phyloP scores from a whole-genome alignment of 2,113 vertebrate genomes.

The Ptilonorhynchus violaceus region DNA sequence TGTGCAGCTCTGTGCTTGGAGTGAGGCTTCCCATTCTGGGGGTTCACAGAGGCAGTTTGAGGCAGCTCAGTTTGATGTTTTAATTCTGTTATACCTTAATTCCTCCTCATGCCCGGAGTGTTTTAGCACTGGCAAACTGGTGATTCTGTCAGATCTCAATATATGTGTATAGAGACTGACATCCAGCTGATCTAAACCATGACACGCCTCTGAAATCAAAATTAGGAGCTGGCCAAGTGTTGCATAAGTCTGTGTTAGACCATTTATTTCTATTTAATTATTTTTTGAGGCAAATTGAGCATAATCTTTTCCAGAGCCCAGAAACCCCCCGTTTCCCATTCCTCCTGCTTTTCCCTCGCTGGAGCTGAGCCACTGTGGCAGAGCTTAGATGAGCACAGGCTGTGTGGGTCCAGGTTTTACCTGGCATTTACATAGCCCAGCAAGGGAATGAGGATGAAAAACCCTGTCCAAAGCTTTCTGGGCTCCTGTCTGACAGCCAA shows the following conservation, averaged over 20 bases:
- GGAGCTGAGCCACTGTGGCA: background rate
- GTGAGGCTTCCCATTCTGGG: background rate
- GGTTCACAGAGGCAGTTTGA: background rate
- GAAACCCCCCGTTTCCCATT: background rate
- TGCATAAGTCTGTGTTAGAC: background rate
- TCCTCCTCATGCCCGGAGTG: background rate
- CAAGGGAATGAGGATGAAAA: background rate
- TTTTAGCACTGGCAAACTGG: background rate
- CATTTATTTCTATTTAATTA: background rate
- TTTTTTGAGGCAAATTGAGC: rapidly evolving
- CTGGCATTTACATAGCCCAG: background rate
- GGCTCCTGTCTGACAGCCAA: background rate
- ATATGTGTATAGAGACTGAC: background rate
- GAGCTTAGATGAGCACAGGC: background rate
- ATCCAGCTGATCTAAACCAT: background rate
- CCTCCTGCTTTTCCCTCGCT: background rate
- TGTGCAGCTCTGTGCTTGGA: background rate
- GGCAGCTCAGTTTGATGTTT: background rate
- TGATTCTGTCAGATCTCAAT: background rate
- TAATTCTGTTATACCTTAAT: background rate
- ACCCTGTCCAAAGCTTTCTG: background rate
- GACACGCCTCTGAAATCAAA: background rate
- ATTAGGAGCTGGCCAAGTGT: background rate
- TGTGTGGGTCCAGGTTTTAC: background rate
- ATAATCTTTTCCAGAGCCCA: background rate